A percentile compares a stretch with the other conserved stretches of the same genome.
Conservation (phyloP, 2,113 vertebrate genomes). For the Eudorcas thomsonii region DNA sequence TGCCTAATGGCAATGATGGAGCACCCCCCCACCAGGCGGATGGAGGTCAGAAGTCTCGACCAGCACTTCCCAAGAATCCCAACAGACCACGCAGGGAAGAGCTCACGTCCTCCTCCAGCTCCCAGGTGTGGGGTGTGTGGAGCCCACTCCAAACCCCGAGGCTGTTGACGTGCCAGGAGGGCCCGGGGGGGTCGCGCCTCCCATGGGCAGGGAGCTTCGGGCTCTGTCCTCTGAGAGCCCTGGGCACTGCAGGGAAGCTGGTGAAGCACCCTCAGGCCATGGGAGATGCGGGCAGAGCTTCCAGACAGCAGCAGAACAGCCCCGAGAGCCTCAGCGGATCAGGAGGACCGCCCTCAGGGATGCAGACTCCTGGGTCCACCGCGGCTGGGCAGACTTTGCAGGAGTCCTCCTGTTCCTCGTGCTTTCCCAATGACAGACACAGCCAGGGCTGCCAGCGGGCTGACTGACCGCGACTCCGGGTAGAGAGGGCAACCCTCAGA, state of each 20-base stretch:
- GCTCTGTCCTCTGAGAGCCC: too few relatives aligned
- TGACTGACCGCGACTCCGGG: not conserved
- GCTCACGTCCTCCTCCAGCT: not conserved
- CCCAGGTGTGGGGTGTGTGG: rapidly evolving
- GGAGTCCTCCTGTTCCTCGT: not conserved
- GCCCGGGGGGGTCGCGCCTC: too few relatives aligned
- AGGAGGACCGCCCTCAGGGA: not conserved
- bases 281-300: not conserved
- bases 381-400: not conserved
- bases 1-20: not conserved
- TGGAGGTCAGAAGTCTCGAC: not conserved
- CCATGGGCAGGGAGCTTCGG: rapidly evolving
- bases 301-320: not conserved
- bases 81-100: not conserved
- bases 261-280: not conserved
- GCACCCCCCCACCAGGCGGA: rapidly evolving
- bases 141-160: not conserved
- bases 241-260: not conserved
- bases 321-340: not conserved
- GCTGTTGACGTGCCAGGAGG: not conserved
- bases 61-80: not conserved
- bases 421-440: not conserved
- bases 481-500: not conserved
- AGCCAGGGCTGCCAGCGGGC: not conserved
- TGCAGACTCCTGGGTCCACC: not conserved